Evolutionary conservation across 2,888 invertebrate genomes (phyloP).

Genomic region (Agelastica alni): DNA sequence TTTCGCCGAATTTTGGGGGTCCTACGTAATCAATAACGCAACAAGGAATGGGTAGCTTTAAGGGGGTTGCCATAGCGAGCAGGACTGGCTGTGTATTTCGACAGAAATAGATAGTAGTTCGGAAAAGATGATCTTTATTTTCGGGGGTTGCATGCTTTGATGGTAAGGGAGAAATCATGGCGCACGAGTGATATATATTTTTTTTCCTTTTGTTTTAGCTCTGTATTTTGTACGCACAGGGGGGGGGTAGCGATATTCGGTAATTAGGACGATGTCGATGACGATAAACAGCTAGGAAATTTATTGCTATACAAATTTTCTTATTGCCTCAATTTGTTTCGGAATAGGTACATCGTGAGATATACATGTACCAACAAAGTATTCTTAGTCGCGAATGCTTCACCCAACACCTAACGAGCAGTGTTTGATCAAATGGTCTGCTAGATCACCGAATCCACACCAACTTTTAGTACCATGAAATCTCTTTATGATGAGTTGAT

Average conservation of each 20-base stretch:
- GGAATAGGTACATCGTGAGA: too few species aligned
- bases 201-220: conserved; percentile 9
- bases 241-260: background rate
- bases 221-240: background rate
- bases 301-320: too few species aligned
- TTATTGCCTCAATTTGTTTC: too few species aligned
- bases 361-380: too few species aligned
- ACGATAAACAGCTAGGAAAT: too few species aligned
- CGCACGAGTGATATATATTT: background rate
- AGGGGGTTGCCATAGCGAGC: conserved; percentile 34
- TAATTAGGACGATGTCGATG: too few species aligned
- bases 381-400: too few species aligned
- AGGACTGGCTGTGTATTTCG: conserved; percentile 15
- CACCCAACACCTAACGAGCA: too few species aligned
- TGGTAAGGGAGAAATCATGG: conserved; percentile 6
- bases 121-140: conserved; percentile 30
- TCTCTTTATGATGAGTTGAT: too few species aligned
- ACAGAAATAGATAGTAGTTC: conserved; percentile 31
- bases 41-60: conserved; percentile 19
- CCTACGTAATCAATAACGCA: conserved; percentile 33
- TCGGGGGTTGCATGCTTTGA: conserved; percentile 16
- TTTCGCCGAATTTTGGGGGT: conserved; percentile 32
- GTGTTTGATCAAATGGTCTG: too few species aligned
- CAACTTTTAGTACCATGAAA: too few species aligned
- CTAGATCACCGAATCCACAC: too few species aligned